phyloP scores from a whole-genome alignment of 2,888 invertebrate species.

The Ennomos erosarius region DNA sequence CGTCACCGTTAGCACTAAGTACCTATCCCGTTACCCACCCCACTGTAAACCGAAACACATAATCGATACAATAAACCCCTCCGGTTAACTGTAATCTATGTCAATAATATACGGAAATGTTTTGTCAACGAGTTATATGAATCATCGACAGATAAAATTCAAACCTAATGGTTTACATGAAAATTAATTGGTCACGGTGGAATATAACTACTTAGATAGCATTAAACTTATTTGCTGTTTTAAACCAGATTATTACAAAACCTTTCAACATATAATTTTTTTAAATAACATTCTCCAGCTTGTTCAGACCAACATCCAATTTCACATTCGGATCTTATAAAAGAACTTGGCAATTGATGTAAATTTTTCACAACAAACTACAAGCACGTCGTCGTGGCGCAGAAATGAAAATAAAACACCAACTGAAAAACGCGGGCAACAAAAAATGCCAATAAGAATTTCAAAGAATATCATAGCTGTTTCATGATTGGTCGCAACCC shows the following conservation, averaged over 20 bases:
- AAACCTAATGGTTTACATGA: no score
- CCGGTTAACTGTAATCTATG: no score
- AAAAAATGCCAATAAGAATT: constrained; percentile 40
- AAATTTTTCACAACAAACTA: constrained; percentile 22
- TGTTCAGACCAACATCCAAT: constrained; percentile 29
- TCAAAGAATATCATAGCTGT: constrained; percentile 36
- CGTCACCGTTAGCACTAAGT: no score
- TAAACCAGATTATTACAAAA: neutral
- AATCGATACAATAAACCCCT: no score
- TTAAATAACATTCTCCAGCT: constrained; percentile 3
- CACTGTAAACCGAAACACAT: no score
- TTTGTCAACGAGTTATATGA: no score
- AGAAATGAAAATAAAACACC: constrained; percentile 15
- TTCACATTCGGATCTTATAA: constrained; percentile 15
- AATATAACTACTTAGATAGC: no score
- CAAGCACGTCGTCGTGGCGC: neutral
- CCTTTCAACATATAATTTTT: no score
- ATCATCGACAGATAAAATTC: no score
- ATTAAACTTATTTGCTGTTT: constrained; percentile 8
- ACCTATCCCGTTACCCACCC: no score
- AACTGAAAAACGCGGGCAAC: constrained; percentile 11
- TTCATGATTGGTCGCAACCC: constrained; percentile 46
- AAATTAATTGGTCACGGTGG: no score
- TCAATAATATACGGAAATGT: no score
- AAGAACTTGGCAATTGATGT: constrained; percentile 34